Evolutionary conservation across 92 coral and sea anemone genomes (phyloP).

Genomic region (Actinernus sp.): DNA sequence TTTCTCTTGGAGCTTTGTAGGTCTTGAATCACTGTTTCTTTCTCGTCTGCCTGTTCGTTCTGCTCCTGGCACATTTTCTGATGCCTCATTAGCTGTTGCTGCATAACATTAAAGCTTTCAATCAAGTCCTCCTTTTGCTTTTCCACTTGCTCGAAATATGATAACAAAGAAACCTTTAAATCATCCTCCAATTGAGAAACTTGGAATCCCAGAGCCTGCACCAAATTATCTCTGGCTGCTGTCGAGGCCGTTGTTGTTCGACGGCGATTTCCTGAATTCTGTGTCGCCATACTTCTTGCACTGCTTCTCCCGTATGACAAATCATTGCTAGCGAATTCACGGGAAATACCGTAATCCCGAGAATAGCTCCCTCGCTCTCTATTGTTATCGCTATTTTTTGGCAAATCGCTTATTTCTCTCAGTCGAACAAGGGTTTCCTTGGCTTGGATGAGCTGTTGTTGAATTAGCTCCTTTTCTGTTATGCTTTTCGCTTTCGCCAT

Average conservation of each 20-base stretch:
- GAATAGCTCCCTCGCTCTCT: constrained; percentile 40
- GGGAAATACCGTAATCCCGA: constrained; percentile 17
- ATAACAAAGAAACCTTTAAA: constrained; percentile 71
- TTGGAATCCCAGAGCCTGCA: constrained; percentile 70
- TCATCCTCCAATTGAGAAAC: constrained; percentile 86
- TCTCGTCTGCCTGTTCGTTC: constrained; percentile 60
- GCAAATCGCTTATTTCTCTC: constrained; percentile 51
- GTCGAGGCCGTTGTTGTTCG: constrained; percentile 10
- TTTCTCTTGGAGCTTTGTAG: constrained; percentile 62
- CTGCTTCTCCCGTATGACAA: background rate
- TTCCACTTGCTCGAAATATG: constrained; percentile 87
- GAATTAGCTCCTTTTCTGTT: constrained; percentile 66
- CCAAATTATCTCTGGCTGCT: constrained; percentile 77
- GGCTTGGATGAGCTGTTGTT: constrained; percentile 75
- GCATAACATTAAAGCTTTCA: constrained; percentile 81
- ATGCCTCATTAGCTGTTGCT: constrained; percentile 73
- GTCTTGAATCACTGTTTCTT: constrained; percentile 57
- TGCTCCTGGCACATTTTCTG: constrained; percentile 78
- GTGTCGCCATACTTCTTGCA: background rate
- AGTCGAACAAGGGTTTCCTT: constrained; percentile 73
- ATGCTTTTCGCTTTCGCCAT: constrained; percentile 56
- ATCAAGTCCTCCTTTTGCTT: constrained; percentile 83
- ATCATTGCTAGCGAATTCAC: background rate
- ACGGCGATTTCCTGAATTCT: background rate
- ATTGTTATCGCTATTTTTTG: constrained; percentile 18